phyloP scores from a whole-genome alignment of 2,797 vertebrate genomes.

The Microhierax caerulescens region DNA sequence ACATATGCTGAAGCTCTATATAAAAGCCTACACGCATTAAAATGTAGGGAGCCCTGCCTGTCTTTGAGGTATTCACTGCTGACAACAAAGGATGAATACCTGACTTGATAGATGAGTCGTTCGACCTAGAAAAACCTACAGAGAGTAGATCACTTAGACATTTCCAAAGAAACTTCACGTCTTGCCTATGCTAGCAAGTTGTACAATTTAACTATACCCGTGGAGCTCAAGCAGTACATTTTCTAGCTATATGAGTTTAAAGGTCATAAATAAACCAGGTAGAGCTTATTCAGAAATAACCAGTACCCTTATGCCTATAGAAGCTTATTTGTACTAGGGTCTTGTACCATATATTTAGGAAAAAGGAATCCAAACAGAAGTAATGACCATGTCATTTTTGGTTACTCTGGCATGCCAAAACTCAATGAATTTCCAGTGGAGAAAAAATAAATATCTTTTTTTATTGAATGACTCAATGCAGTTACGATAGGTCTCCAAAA shows the following conservation, averaged over 20 bases:
- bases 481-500: background rate
- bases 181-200: background rate
- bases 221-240: background rate
- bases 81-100: constrained; percentile 64
- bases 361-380: background rate
- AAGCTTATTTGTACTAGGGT: background rate
- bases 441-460: background rate
- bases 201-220: constrained; percentile 8
- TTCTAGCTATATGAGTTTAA: background rate
- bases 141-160: constrained; percentile 17
- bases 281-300: constrained; percentile 20
- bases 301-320: background rate
- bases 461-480: background rate
- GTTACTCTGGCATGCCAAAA: background rate
- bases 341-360: background rate
- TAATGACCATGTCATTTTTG: background rate
- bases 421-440: background rate
- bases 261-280: constrained; percentile 24
- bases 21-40: background rate
- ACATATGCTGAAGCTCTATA: background rate
- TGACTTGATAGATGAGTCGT: constrained; percentile 53
- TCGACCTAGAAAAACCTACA: constrained; percentile 45
- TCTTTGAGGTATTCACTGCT: constrained; percentile 48
- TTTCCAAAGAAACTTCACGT: constrained; percentile 16
- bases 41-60: constrained; percentile 5